A percentile compares a stretch with the other conserved stretches of the same genome.
These are phyloP conservation scores for Drosophila atroscutellata DNA, from an alignment of 2,888 invertebrate species.

Conservation along the genomic window DNA sequence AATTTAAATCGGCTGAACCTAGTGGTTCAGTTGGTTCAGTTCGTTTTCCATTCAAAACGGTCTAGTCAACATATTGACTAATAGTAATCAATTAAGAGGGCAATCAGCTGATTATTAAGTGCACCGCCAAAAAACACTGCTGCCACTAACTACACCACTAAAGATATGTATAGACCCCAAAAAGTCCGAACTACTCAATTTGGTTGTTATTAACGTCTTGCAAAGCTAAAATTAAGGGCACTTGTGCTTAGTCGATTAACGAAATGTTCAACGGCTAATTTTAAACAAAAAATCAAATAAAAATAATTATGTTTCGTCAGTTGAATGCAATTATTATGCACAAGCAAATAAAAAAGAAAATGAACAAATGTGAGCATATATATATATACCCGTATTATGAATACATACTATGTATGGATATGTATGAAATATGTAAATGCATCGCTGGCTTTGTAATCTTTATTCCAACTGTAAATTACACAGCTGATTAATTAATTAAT, in stretches of 20 bases:
- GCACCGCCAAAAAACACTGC: constrained; percentile 17
- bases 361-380: constrained; percentile 3
- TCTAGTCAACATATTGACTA: constrained; percentile 9
- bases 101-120: constrained; percentile 21
- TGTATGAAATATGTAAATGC: constrained; percentile 1
- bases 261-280: neutral
- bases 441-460: constrained; percentile 8
- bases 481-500: constrained; percentile 3
- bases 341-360: neutral
- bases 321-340: constrained; percentile 3
- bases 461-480: constrained; percentile 4
- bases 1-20: neutral
- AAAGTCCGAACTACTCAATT: constrained; percentile 38
- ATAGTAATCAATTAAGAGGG: constrained; percentile 5
- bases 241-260: constrained; percentile 21
- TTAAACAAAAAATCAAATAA: neutral
- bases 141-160: constrained; percentile 23
- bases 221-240: constrained; percentile 25
- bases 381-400: constrained; percentile 2
- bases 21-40: neutral
- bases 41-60: constrained; percentile 3
- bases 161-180: constrained; percentile 31
- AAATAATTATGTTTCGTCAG: constrained; percentile 8
- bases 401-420: constrained; percentile 26
- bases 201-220: constrained; percentile 38